phyloP scores from a whole-genome alignment of 64 coral and sea anemone species.

The Stylophora pistillata region DNA sequence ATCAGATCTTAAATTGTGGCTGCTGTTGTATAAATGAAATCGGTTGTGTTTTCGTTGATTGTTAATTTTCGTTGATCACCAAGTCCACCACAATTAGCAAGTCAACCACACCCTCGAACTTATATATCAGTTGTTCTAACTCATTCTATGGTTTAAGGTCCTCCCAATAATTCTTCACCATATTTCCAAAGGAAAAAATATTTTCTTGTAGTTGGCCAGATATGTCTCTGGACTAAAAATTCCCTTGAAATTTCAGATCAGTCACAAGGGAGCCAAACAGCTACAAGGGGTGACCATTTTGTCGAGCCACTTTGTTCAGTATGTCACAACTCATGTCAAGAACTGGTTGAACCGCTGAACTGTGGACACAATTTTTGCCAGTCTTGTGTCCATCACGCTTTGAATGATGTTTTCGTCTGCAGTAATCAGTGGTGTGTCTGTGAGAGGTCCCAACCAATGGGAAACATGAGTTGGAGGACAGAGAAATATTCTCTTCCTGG shows the following conservation, averaged over 20 bases:
- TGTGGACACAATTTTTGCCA: not conserved
- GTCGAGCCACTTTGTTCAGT: not conserved
- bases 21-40: no score
- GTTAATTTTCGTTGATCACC: no score
- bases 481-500: slow-evolving; percentile 29
- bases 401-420: not conserved
- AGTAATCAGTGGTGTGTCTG: not conserved
- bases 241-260: not conserved
- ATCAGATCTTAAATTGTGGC: no score
- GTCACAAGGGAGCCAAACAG: not conserved
- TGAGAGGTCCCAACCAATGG: slow-evolving; percentile 15
- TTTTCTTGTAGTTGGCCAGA: no score
- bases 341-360: not conserved
- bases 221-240: not conserved
- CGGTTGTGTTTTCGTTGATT: no score
- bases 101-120: no score
- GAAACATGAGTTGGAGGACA: slow-evolving; percentile 38
- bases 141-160: no score
- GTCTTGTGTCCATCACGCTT: not conserved
- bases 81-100: no score
- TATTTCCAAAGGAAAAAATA: no score
- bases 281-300: no score
- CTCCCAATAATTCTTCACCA: no score
- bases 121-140: no score
- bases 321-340: not conserved